These are phyloP conservation scores for Orchestes rusci DNA, from an alignment of 2,888 invertebrate species.

Conservation along the genomic window DNA sequence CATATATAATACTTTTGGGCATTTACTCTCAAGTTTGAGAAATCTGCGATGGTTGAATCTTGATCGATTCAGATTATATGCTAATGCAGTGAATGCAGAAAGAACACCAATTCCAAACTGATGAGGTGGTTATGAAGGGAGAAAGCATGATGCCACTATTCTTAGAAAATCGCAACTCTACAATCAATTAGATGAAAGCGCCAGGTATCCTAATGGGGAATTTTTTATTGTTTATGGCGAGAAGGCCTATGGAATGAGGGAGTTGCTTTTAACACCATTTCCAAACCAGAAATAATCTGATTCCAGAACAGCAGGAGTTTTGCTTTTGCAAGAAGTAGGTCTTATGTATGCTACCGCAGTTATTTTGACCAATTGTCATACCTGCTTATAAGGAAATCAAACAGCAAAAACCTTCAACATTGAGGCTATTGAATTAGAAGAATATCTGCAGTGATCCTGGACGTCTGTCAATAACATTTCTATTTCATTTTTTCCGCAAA, in stretches of 20 bases:
- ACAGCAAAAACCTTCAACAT: constrained; percentile 13
- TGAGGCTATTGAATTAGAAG: neutral
- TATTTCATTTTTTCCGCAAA: too few relatives aligned
- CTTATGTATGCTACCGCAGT: constrained; percentile 1
- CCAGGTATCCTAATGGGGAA: constrained; percentile 12
- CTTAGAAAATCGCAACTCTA: constrained; percentile 23
- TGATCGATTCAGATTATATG: constrained; percentile 7
- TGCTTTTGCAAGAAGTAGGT: constrained; percentile 12
- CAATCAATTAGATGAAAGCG: constrained; percentile 18
- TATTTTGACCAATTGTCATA: constrained; percentile 1
- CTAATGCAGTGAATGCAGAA: constrained; percentile 6
- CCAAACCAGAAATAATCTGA: constrained; percentile 3
- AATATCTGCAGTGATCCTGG: constrained; percentile 1
- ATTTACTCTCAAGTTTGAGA: constrained; percentile 3
- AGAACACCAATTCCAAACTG: constrained; percentile 20
- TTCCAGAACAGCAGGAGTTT: constrained; percentile 23
- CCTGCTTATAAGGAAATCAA: constrained; percentile 6
- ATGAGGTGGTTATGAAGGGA: constrained; percentile 21
- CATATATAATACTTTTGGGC: neutral
- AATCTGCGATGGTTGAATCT: constrained; percentile 1
- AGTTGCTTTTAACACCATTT: constrained; percentile 21
- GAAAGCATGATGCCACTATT: constrained; percentile 26
- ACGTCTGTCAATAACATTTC: too few relatives aligned
- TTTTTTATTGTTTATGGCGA: constrained; percentile 14
- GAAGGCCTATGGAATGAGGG: constrained; percentile 19